Percentiles rank a stretch among this genome's conserved stretches.
Evolutionary conservation across 2,113 vertebrate species (phyloP).

Genomic region (Pterocles gutturalis): DNA sequence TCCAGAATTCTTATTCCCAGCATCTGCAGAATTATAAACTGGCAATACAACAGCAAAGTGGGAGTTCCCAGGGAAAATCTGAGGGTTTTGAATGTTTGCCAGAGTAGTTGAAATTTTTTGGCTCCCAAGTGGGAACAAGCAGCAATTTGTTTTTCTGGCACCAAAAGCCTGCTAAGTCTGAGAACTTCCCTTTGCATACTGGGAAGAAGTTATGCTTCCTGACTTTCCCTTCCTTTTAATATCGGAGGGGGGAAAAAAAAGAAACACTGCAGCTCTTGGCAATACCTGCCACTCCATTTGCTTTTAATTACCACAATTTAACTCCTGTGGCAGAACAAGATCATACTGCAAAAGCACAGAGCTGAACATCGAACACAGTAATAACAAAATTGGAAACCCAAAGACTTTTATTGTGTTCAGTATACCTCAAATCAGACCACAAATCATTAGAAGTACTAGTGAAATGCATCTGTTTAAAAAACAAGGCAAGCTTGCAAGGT

Average conservation of each 20-base stretch:
- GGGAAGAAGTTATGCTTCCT: background rate
- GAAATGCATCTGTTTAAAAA: background rate
- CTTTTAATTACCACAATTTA: background rate
- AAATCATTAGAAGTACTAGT: background rate
- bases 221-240: background rate
- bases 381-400: background rate
- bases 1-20: background rate
- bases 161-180: background rate
- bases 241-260: fast-evolving
- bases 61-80: slow-evolving; percentile 25
- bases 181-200: background rate
- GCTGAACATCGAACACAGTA: background rate
- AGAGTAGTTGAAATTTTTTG: slow-evolving; percentile 33
- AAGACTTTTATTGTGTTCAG: background rate
- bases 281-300: background rate
- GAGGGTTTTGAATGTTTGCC: slow-evolving; percentile 10
- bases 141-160: slow-evolving; percentile 53
- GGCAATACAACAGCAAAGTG: background rate
- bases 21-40: background rate
- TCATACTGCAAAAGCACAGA: background rate
- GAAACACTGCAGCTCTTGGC: background rate
- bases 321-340: background rate
- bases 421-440: background rate
- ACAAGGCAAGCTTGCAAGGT: background rate
- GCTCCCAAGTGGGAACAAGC: slow-evolving; percentile 32